Conservation (phyloP, 2,888 invertebrate genomes). For the Cryptocheilus praepositus region DNA sequence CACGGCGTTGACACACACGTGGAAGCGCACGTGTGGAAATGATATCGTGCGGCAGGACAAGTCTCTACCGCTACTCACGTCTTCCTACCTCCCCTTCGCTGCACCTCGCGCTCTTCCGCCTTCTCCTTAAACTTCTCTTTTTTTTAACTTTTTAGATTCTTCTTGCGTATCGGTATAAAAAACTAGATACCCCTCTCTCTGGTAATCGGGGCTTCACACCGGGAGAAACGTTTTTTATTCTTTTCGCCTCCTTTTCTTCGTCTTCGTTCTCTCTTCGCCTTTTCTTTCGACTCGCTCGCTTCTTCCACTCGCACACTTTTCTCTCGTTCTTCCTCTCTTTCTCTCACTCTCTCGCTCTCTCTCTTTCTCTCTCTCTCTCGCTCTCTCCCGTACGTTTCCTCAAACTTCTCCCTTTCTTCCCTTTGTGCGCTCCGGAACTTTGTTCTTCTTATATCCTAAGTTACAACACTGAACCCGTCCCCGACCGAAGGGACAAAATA, state of each 20-base stretch:
- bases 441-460: constrained; percentile 69
- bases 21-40: constrained; percentile 43
- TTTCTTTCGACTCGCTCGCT: constrained; percentile 19
- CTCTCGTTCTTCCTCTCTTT: constrained; percentile 23
- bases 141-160: constrained; percentile 23
- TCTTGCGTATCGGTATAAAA: constrained; percentile 53
- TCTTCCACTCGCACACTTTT: constrained; percentile 7
- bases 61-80: constrained; percentile 5
- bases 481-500: constrained; percentile 69
- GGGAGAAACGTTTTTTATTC: constrained; percentile 11
- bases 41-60: constrained; percentile 31
- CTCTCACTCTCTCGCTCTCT: constrained; percentile 33
- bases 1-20: constrained; percentile 41
- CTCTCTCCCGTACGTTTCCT: constrained; percentile 33
- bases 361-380: constrained; percentile 28
- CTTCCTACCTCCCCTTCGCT: constrained; percentile 1
- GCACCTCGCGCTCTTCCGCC: constrained; percentile 14
- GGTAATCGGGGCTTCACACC: constrained; percentile 6
- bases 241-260: constrained; percentile 31
- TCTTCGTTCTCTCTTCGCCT: constrained; percentile 25
- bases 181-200: constrained; percentile 43
- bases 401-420: constrained; percentile 36
- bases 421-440: constrained; percentile 65
- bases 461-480: constrained; percentile 74
- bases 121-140: constrained; percentile 20